Percentiles rank a stretch among this genome's conserved stretches.
These are phyloP conservation scores for Netelia melanura DNA, from an alignment of 2,888 invertebrate genomes.

Conservation along the genomic window DNA sequence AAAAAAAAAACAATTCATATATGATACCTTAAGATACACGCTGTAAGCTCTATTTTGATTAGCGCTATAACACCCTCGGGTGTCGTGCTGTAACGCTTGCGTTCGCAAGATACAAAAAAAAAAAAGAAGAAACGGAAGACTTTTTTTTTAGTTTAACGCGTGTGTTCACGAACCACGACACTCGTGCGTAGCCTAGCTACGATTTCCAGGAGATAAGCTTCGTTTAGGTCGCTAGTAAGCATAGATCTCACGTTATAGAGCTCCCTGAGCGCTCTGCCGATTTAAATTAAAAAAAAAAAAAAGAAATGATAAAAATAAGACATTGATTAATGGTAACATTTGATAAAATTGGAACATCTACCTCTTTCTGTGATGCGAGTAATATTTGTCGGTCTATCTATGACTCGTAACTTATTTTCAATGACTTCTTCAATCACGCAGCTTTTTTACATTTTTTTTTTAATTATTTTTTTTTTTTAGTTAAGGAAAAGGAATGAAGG, in stretches of 20 bases:
- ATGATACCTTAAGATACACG: conserved; percentile 73
- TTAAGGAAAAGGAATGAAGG: conserved; percentile 26
- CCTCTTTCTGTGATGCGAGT: conserved; percentile 65
- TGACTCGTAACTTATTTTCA: conserved; percentile 47
- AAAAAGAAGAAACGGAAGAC: conserved; percentile 36
- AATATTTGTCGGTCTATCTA: conserved; percentile 54
- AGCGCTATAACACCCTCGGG: conserved; percentile 80
- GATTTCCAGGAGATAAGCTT: conserved; percentile 68
- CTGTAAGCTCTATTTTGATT: conserved; percentile 77
- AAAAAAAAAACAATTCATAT: conserved; percentile 22
- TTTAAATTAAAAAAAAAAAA: not conserved
- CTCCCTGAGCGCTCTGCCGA: conserved; percentile 69
- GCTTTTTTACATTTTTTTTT: conserved; percentile 39
- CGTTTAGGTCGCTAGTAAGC: conserved; percentile 74
- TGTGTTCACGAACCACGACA: conserved; percentile 55
- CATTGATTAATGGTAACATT: not conserved
- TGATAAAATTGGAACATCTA: conserved; percentile 44
- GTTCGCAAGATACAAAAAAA: conserved; percentile 54
- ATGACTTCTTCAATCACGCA: conserved; percentile 52
- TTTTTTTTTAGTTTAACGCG: conserved; percentile 23
- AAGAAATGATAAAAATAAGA: conserved; percentile 21
- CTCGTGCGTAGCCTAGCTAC: conserved; percentile 72
- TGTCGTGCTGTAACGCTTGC: conserved; percentile 56
- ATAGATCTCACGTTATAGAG: conserved; percentile 83
- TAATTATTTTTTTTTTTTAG: conserved; percentile 42